Conservation (phyloP, 2,888 invertebrate species). For the Cerastis leucographa region DNA sequence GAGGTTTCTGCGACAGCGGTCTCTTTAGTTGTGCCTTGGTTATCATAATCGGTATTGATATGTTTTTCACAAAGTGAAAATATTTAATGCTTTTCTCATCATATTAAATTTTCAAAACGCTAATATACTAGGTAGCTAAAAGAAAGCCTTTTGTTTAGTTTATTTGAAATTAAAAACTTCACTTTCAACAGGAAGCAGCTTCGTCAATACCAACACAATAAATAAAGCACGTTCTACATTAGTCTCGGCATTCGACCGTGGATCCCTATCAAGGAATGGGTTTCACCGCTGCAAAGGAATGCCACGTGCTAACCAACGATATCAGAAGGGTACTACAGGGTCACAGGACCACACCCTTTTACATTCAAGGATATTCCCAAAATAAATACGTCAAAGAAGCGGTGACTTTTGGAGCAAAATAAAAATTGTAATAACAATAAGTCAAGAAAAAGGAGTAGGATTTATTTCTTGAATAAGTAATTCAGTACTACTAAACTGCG, state of each 20-base stretch:
- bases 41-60: conserved; percentile 6
- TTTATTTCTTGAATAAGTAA: background rate
- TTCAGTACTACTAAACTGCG: background rate
- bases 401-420: too few species aligned
- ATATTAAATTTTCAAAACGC: background rate
- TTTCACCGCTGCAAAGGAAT: conserved; percentile 11
- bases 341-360: conserved; percentile 18
- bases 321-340: conserved; percentile 21
- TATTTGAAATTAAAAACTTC: background rate
- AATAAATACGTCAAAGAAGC: conserved; percentile 4
- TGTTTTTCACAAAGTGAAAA: background rate
- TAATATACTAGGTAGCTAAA: background rate
- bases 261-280: conserved; percentile 23
- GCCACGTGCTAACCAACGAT: conserved; percentile 43
- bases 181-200: conserved; percentile 1
- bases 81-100: background rate
- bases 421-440: background rate
- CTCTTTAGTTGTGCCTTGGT: background rate
- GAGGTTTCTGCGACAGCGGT: background rate
- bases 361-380: conserved; percentile 17
- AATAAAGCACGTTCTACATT: conserved; percentile 22
- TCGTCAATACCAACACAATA: background rate
- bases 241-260: conserved; percentile 4
- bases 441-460: background rate
- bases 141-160: conserved; percentile 1